Conservation (phyloP, 2,888 invertebrate genomes). For the Chromoteleia sp. region DNA sequence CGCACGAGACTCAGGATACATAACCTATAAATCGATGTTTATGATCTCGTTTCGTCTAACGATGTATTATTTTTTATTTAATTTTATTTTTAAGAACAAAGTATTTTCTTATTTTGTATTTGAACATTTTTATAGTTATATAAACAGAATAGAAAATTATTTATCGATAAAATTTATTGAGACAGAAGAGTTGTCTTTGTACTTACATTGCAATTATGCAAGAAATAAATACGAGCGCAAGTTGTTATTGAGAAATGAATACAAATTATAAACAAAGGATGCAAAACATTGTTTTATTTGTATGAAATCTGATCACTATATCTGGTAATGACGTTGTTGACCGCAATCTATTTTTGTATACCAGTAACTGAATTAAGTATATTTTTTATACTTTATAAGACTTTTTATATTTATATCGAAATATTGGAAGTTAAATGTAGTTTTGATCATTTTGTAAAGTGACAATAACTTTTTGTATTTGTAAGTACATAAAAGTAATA, state of each 20-base stretch:
- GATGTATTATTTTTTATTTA: background rate
- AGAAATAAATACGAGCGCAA: background rate
- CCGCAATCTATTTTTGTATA: background rate
- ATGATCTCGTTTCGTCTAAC: conserved; percentile 14
- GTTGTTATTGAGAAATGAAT: background rate
- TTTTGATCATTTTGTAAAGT: no score
- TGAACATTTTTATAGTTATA: no score
- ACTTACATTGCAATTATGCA: background rate
- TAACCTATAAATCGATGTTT: conserved; percentile 69
- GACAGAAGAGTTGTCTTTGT: background rate
- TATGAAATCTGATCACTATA: background rate
- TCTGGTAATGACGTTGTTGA: background rate
- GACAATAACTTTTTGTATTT: no score
- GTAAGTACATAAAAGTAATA: background rate
- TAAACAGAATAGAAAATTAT: no score
- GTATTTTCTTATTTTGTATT: no score
- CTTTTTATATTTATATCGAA: no score
- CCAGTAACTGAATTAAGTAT: background rate
- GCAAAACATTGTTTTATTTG: background rate
- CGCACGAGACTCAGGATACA: conserved; percentile 59
- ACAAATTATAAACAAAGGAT: background rate
- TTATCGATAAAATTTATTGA: no score
- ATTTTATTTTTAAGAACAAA: no score
- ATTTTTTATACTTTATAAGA: background rate
- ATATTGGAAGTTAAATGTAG: no score